Conservation (phyloP, 2,113 vertebrate species). For the Sterrhoptilus dennistouni region DNA sequence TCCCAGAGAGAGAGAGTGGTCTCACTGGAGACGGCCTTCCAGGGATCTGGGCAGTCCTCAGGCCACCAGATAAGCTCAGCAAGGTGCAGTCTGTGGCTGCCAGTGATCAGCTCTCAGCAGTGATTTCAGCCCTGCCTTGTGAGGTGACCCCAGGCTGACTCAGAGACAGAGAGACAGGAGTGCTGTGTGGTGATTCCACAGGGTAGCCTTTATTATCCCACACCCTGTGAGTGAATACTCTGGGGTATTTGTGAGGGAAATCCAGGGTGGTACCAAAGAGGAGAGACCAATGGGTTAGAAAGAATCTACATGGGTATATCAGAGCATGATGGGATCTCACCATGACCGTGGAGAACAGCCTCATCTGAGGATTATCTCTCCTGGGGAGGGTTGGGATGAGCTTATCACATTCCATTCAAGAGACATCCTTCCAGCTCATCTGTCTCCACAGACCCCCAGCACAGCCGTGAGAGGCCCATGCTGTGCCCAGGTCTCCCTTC, state of each 20-base stretch:
- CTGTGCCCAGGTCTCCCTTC: too few species aligned
- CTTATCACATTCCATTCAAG: neutral
- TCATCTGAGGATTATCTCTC: neutral
- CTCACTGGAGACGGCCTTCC: neutral
- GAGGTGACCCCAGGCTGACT: neutral
- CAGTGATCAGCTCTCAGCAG: neutral
- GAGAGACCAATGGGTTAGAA: neutral
- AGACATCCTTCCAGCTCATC: neutral
- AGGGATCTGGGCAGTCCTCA: neutral
- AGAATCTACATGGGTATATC: too few species aligned
- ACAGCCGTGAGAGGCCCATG: neutral
- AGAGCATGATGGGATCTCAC: neutral
- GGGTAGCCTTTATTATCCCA: neutral
- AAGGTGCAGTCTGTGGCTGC: neutral
- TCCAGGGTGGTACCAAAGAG: neutral
- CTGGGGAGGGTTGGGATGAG: neutral
- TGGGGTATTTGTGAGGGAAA: neutral
- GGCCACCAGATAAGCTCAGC: neutral
- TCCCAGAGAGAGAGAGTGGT: neutral
- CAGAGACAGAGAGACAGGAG: neutral
- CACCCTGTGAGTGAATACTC: neutral
- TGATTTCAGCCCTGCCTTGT: neutral
- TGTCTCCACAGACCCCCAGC: neutral
- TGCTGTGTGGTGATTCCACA: neutral
- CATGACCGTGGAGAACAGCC: neutral